A percentile compares a stretch with the other conserved stretches of the same genome.
Evolutionary conservation across 2,888 invertebrate species (phyloP).

Genomic region (Phaonia tiefii): DNA sequence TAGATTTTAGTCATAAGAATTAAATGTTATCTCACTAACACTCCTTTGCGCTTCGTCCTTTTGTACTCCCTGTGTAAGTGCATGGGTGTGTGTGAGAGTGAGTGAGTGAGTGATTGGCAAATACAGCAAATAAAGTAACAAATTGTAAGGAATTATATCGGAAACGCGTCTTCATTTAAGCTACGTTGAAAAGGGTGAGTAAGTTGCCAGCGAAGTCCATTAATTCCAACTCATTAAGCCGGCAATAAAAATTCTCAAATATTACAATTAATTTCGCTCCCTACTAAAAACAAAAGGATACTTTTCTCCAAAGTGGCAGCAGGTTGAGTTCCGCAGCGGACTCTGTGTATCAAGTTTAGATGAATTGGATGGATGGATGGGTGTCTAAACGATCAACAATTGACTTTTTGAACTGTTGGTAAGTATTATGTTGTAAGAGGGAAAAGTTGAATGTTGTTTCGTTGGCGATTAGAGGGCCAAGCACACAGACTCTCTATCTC

Average conservation of each 20-base stretch:
- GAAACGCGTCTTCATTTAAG: background rate
- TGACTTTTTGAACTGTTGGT: conserved; percentile 64
- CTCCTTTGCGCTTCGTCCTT: too few species aligned
- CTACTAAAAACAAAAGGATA: too few species aligned
- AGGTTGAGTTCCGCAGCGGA: background rate
- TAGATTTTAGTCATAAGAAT: background rate
- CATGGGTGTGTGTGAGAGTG: too few species aligned
- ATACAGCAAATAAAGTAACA: conserved; percentile 7
- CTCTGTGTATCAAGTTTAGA: too few species aligned
- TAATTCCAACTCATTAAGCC: conserved; percentile 58
- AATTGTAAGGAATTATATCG: background rate
- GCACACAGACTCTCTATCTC: too few species aligned
- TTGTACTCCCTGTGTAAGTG: background rate
- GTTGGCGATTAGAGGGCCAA: conserved; percentile 12
- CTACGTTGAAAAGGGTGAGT: background rate
- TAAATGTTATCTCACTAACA: background rate
- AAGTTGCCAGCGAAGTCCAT: conserved; percentile 21
- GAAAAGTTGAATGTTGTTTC: conserved; percentile 45
- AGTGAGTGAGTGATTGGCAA: background rate
- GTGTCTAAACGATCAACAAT: conserved; percentile 59
- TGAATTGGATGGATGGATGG: background rate
- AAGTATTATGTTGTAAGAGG: conserved; percentile 7
- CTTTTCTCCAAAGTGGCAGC: background rate
- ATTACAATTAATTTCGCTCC: conserved; percentile 59
- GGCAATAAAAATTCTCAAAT: conserved; percentile 62